Percentiles rank a stretch among this genome's conserved stretches.
Evolutionary conservation across 1,140 invertebrate species (phyloP).

Genomic region (Achroia grisella): DNA sequence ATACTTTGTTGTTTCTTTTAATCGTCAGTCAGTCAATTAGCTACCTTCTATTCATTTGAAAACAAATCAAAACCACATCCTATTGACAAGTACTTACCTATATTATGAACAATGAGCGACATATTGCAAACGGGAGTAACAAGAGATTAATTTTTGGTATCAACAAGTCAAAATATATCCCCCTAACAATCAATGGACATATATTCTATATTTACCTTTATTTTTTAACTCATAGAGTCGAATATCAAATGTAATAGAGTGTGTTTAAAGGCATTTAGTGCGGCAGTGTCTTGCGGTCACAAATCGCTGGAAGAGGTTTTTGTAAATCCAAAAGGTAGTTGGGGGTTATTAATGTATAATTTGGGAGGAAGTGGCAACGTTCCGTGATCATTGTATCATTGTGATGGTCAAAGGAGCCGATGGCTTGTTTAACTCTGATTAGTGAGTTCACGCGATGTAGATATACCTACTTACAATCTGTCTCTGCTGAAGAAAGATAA

Average conservation of each 20-base stretch:
- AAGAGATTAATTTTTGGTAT: constrained; percentile 21
- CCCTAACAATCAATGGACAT: neutral
- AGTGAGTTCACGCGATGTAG: constrained; percentile 6
- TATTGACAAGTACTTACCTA: constrained; percentile 17
- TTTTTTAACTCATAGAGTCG: too few relatives aligned
- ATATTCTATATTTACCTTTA: too few relatives aligned
- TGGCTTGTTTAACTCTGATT: neutral
- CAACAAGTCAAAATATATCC: constrained; percentile 7
- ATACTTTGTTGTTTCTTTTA: too few relatives aligned
- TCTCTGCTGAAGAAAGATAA: too few relatives aligned
- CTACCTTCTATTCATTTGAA: neutral
- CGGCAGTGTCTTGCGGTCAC: constrained; percentile 11
- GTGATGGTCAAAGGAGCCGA: constrained; percentile 3
- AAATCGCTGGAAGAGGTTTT: constrained; percentile 11
- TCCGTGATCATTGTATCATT: constrained; percentile 22
- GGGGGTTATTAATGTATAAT: constrained; percentile 12
- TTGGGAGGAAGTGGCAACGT: constrained; percentile 17
- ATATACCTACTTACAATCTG: too few relatives aligned
- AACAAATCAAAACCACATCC: constrained; percentile 14
- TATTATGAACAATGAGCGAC: constrained; percentile 14
- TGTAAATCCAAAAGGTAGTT: constrained; percentile 10
- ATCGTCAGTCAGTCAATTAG: neutral
- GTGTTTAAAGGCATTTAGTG: too few relatives aligned
- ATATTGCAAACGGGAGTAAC: constrained; percentile 28
- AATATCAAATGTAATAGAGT: too few relatives aligned